Evolutionary conservation across 1,140 invertebrate species (phyloP).

Genomic region (Ips typographus): DNA sequence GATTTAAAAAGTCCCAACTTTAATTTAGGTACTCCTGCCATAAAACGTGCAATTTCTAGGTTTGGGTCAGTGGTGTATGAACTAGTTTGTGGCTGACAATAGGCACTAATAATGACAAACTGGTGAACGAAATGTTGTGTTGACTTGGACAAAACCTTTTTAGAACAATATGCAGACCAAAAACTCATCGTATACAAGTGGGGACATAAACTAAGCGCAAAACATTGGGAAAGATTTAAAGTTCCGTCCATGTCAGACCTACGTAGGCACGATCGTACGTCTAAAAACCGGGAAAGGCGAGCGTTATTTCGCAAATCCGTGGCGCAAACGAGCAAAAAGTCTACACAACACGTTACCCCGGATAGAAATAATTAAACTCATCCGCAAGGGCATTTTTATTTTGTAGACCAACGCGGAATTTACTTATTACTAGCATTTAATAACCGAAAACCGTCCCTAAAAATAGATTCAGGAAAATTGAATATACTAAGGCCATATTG

Average conservation of each 20-base stretch:
- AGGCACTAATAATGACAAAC: too few species aligned
- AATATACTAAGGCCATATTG: too few species aligned
- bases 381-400: not conserved
- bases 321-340: conserved; percentile 1
- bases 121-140: too few species aligned
- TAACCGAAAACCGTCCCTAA: too few species aligned
- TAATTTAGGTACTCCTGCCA: not conserved
- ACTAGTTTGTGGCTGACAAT: not conserved
- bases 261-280: not conserved
- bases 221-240: too few species aligned
- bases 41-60: not conserved
- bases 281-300: not conserved
- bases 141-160: too few species aligned
- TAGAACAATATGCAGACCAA: too few species aligned
- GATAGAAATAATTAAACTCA: conserved; percentile 3
- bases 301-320: not conserved
- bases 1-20: not conserved
- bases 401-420: too few species aligned
- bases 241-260: not conserved
- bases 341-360: not conserved
- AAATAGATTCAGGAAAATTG: too few species aligned
- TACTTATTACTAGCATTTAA: too few species aligned
- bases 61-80: not conserved
- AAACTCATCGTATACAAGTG: too few species aligned
- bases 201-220: too few species aligned